Base-by-base conservation (phyloP, 1,140 invertebrate species). In the Procambarus clarkii region DNA sequence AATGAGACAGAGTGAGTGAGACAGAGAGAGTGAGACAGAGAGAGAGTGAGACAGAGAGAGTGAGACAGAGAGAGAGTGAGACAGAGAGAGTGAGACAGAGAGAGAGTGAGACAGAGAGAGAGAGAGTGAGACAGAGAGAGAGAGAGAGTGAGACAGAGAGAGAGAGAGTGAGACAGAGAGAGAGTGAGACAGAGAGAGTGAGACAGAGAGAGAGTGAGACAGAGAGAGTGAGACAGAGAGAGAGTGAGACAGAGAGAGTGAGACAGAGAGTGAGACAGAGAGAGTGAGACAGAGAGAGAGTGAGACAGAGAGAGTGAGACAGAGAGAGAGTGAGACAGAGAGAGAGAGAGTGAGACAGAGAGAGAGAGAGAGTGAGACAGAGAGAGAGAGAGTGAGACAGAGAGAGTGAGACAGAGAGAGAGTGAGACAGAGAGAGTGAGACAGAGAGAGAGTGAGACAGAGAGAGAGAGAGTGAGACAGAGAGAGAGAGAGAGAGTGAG, bases 61-160 rank as follows among this genome's bases (percentile, higher is more conserved):
- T 50, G 44, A 80, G 79, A 50, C n/a, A 50, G 79, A 80, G 79
- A 80, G 79, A 80, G 79, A 80, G 79, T 50, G 79, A 80, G 78
- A 80, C 44, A 80, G 78, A 80, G 78, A 80, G 78, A 80, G 78
- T 48, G 78, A 80, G 78, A 80, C 44, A 80, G 78, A 80, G 78
- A 80, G 78, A 80, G 78, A 80, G 78, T 48, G 78, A 80, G 78
- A 80, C 44, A 80, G 78, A 80, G 78, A 50, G 78, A 50, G 78
- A 44, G 71, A 76, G 71, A 76, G 44, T 45, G 48, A 50, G 54
- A 80, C 13, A 54, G 46, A 50, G 79, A 80, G 54, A 58, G 54
- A 58, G 54, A 58, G 54, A 58, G 54, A 58, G 54, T 7, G 54
- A 58, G 54, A 58, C 5, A 58, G 54, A 58, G 54, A 58, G 54